Evolutionary conservation across 1,140 invertebrate species (phyloP).

Genomic region (Drosophila busckii): DNA sequence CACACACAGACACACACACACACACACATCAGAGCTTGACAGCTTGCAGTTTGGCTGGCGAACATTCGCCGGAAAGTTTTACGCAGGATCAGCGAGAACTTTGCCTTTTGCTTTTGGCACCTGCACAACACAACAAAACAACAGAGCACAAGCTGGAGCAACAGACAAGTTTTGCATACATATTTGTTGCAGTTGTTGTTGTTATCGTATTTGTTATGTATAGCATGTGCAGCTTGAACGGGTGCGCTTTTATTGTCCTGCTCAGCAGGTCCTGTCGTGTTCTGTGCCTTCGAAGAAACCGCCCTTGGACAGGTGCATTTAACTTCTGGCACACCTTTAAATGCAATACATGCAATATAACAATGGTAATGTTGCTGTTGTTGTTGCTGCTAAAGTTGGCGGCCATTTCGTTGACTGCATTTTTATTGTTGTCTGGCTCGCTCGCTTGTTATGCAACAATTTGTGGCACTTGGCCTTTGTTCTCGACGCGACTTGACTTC

Average conservation of each 20-base stretch:
- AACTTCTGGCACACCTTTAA: slow-evolving; percentile 64
- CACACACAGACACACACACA: neutral
- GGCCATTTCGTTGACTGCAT: slow-evolving; percentile 27
- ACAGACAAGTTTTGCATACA: slow-evolving; percentile 36
- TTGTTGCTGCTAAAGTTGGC: too few species aligned
- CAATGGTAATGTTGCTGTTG: slow-evolving; percentile 51
- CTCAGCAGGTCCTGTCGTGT: slow-evolving; percentile 9
- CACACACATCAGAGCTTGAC: neutral
- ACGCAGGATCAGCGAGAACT: slow-evolving; percentile 32
- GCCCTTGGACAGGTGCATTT: slow-evolving; percentile 68
- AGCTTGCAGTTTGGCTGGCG: neutral
- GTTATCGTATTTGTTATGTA: neutral
- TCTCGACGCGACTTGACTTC: slow-evolving; percentile 25
- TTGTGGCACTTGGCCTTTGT: slow-evolving; percentile 15
- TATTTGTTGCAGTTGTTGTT: slow-evolving; percentile 17
- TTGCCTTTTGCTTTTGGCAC: slow-evolving; percentile 50
- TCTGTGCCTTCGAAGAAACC: slow-evolving; percentile 26
- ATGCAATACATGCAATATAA: slow-evolving; percentile 37
- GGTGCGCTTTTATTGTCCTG: slow-evolving; percentile 33
- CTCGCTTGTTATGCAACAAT: too few species aligned
- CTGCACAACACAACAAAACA: slow-evolving; percentile 37
- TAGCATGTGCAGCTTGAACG: slow-evolving; percentile 13
- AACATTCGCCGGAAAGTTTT: slow-evolving; percentile 27
- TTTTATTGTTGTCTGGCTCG: slow-evolving; percentile 64
- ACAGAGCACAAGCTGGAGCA: slow-evolving; percentile 13